These are phyloP conservation scores for Montipora capitata DNA, from an alignment of 92 coral and sea anemone genomes.

Conservation along the genomic window DNA sequence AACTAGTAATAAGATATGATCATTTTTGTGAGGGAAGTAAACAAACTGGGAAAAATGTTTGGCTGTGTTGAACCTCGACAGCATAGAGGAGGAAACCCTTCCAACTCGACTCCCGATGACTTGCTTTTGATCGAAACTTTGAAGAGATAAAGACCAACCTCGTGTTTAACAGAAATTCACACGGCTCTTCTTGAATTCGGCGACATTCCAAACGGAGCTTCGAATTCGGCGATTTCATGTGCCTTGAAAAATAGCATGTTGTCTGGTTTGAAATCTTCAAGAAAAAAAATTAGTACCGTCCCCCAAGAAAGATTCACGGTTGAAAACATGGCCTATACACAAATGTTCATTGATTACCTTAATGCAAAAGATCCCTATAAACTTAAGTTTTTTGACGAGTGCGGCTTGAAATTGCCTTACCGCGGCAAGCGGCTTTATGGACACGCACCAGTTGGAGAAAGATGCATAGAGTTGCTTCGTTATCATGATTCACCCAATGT, in stretches of 20 bases:
- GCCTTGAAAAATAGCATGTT: no score
- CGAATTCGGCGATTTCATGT: no score
- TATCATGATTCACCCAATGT: constrained; percentile 63
- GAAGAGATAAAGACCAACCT: no score
- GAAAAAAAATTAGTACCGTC: background rate
- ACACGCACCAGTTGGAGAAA: constrained; percentile 70
- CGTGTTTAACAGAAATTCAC: no score
- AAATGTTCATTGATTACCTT: constrained; percentile 7
- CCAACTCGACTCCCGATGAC: no score
- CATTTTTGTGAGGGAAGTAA: background rate
- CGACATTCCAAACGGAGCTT: no score
- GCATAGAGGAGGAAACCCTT: no score
- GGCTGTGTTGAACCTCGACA: no score
- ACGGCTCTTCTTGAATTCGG: no score
- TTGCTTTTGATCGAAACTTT: no score
- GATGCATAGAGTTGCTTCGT: constrained; percentile 64
- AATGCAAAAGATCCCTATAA: constrained; percentile 40
- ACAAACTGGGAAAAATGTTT: no score
- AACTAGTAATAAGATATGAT: constrained; percentile 5
- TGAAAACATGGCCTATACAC: background rate
- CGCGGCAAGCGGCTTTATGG: constrained; percentile 65
- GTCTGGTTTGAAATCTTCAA: no score
- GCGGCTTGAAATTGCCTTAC: constrained; percentile 67
- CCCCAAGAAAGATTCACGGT: constrained; percentile 60
- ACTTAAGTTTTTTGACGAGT: constrained; percentile 69